Evolutionary conservation across 1,140 invertebrate genomes (phyloP).

Genomic region (Zaprionus vittiger): DNA sequence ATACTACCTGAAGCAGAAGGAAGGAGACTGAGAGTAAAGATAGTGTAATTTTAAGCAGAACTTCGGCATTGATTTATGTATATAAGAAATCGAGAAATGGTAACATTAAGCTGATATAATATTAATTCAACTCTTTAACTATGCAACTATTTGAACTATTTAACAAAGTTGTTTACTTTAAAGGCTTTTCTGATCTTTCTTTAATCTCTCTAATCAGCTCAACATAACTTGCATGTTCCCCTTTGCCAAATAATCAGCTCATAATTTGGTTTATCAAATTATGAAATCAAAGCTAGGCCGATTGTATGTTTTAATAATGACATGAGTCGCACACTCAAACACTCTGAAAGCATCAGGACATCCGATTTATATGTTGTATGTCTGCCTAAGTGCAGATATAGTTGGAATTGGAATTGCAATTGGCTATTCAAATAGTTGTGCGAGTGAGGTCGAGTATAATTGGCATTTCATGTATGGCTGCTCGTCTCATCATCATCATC

Average conservation of each 20-base stretch:
- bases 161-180: too few species aligned
- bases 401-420: conserved; percentile 8
- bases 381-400: conserved; percentile 5
- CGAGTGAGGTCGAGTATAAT: conserved; percentile 19
- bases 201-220: background rate
- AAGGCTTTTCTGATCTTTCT: too few species aligned
- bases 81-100: too few species aligned
- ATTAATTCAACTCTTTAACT: too few species aligned
- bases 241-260: background rate
- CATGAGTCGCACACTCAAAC: background rate
- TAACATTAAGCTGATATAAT: too few species aligned
- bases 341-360: background rate
- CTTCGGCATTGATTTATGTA: too few species aligned
- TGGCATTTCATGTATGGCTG: conserved; percentile 26
- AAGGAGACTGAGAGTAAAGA: too few species aligned
- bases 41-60: too few species aligned
- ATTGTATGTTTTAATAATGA: conserved; percentile 1
- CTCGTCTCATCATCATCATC: conserved; percentile 6
- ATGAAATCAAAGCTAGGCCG: background rate
- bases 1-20: too few species aligned
- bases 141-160: too few species aligned
- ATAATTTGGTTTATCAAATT: conserved; percentile 1
- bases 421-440: conserved; percentile 17
- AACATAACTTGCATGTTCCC: background rate
- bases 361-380: background rate